Percentiles rank a stretch among this genome's conserved stretches.
These are phyloP conservation scores for Hyposmocoma kahamanoa DNA, from an alignment of 1,140 invertebrate species.

Conservation along the genomic window DNA sequence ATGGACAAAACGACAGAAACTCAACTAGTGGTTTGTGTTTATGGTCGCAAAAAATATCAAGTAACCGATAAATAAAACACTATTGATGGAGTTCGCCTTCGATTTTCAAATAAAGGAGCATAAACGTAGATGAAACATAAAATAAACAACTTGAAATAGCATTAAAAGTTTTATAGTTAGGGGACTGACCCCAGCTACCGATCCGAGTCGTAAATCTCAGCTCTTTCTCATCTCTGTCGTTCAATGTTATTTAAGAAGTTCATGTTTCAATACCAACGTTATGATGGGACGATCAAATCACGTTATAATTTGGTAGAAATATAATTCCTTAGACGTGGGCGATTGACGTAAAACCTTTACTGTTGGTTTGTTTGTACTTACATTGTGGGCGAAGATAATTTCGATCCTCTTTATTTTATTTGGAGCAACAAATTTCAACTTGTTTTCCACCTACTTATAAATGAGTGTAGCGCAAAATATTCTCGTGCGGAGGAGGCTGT, in stretches of 20 bases:
- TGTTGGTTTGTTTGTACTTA: too few relatives aligned
- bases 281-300: too few relatives aligned
- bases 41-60: slow-evolving; percentile 23
- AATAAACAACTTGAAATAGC: slow-evolving; percentile 9
- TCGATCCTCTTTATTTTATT: too few relatives aligned
- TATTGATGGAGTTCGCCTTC: slow-evolving; percentile 8
- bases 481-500: slow-evolving; percentile 29
- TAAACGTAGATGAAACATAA: slow-evolving; percentile 19
- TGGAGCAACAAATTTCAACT: slow-evolving; percentile 24
- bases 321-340: too few relatives aligned
- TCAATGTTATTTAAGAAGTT: too few relatives aligned
- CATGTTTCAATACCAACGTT: too few relatives aligned
- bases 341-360: too few relatives aligned
- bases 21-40: slow-evolving; percentile 9
- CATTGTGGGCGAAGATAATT: too few relatives aligned
- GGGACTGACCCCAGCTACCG: slow-evolving; percentile 29
- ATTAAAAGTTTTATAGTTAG: slow-evolving; percentile 23
- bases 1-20: slow-evolving; percentile 17
- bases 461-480: slow-evolving; percentile 33
- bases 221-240: too few relatives aligned
- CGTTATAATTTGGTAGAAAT: too few relatives aligned
- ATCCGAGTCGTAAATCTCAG: too few relatives aligned
- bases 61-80: slow-evolving; percentile 15
- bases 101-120: slow-evolving; percentile 6
- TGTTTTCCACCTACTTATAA: slow-evolving; percentile 28